A percentile compares a stretch with the other conserved stretches of the same genome.
phyloP scores from a whole-genome alignment of 92 coral and sea anemone genomes.

The Bergia sp. region DNA sequence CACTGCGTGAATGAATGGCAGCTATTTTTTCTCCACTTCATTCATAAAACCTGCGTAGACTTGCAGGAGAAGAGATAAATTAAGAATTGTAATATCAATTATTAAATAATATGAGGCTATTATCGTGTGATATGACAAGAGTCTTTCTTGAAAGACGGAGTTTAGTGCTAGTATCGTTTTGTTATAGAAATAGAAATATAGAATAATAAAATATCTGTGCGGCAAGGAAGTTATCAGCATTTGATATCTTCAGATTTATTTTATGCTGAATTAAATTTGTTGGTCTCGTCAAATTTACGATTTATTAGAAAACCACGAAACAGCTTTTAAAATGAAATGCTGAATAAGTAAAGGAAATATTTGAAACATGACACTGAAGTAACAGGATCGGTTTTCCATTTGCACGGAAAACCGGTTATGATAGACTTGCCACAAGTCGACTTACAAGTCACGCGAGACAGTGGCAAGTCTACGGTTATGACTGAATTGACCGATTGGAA shows the following conservation, averaged over 20 bases:
- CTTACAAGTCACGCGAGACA: too few relatives aligned
- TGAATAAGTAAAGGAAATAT: neutral
- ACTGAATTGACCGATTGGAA: too few relatives aligned
- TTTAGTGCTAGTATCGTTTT: too few relatives aligned
- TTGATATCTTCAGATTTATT: neutral
- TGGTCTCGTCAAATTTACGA: neutral
- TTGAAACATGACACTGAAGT: neutral
- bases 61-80: slow-evolving; percentile 30
- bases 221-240: neutral
- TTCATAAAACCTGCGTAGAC: neutral
- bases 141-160: neutral
- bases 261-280: too few relatives aligned
- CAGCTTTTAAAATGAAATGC: neutral
- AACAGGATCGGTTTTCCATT: neutral
- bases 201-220: neutral
- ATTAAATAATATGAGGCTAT: neutral
- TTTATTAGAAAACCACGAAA: too few relatives aligned
- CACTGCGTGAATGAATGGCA: slow-evolving; percentile 38
- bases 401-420: too few relatives aligned
- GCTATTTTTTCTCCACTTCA: slow-evolving; percentile 36
- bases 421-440: too few relatives aligned
- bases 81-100: slow-evolving; percentile 31
- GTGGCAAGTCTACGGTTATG: too few relatives aligned
- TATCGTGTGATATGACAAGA: neutral
- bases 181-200: neutral